Conservation (phyloP, 2,888 invertebrate species). For the Drosophila emarginata region DNA sequence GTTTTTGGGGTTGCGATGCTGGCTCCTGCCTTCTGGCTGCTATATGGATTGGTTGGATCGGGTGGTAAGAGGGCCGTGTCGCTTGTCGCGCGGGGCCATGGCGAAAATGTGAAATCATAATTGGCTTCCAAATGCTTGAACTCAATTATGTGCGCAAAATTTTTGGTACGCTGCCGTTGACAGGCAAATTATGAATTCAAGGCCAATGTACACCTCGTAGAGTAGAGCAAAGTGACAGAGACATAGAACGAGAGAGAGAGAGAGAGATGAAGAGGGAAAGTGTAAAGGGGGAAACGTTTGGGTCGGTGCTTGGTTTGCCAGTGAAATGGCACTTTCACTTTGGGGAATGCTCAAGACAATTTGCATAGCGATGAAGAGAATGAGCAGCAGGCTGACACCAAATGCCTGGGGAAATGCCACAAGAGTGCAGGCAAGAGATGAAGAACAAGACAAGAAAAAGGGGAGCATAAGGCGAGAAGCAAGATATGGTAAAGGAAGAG, state of each 20-base stretch:
- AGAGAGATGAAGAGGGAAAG: background rate
- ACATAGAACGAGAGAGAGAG: background rate
- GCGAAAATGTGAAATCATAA: conserved; percentile 73
- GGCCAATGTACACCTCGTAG: conserved; percentile 49
- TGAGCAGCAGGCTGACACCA: conserved; percentile 10
- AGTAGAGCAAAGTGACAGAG: background rate
- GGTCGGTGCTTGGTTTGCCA: conserved; percentile 24
- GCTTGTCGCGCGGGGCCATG: conserved; percentile 2
- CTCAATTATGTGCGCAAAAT: conserved; percentile 73
- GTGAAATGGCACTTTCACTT: conserved; percentile 70
- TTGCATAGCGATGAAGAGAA: conserved; percentile 61
- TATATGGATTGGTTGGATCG: no score
- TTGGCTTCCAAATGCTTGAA: conserved; percentile 78
- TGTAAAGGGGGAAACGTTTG: background rate
- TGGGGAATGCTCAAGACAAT: conserved; percentile 63
- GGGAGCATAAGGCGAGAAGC: no score
- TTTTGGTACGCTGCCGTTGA: conserved; percentile 65
- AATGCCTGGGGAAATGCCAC: conserved; percentile 21
- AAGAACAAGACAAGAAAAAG: background rate
- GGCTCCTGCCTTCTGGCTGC: no score
- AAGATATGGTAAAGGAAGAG: no score
- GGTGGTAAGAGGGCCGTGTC: conserved; percentile 3
- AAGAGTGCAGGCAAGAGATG: background rate
- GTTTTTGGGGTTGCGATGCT: no score
- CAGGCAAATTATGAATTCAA: conserved; percentile 77